These are phyloP conservation scores for Pteromalus puparum DNA, from an alignment of 1,140 invertebrate species.

Conservation along the genomic window DNA sequence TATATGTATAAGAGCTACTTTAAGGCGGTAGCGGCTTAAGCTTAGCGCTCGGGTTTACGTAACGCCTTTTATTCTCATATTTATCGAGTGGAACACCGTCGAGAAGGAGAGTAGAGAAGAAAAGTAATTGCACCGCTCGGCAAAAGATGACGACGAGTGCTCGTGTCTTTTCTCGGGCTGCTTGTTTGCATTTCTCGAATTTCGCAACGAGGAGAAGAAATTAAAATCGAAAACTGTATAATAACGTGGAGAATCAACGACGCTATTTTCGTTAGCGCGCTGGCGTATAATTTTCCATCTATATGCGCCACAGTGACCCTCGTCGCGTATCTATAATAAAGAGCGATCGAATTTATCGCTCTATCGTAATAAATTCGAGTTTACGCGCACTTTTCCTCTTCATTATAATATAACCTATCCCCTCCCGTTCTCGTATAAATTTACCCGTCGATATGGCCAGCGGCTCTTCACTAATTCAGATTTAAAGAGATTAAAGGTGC, in stretches of 20 bases:
- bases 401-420: not conserved
- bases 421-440: not conserved
- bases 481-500: not conserved
- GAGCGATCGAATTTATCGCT: not conserved
- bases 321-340: too few species aligned
- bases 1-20: not conserved
- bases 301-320: too few species aligned
- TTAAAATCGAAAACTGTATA: too few species aligned
- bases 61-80: slow-evolving; percentile 52
- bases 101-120: not conserved
- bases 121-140: slow-evolving; percentile 31
- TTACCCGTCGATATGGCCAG: not conserved
- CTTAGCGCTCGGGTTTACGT: slow-evolving; percentile 40
- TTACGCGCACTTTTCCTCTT: not conserved
- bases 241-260: too few species aligned
- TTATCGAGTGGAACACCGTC: slow-evolving; percentile 42
- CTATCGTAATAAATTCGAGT: not conserved
- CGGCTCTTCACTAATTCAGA: not conserved
- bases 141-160: not conserved
- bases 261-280: not conserved
- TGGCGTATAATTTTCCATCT: not conserved
- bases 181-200: too few species aligned
- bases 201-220: too few species aligned
- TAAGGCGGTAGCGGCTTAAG: not conserved
- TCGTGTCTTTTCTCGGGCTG: too few species aligned